Base-by-base conservation (phyloP, 2,797 vertebrate genomes). In the Esox masquinongy region DNA sequence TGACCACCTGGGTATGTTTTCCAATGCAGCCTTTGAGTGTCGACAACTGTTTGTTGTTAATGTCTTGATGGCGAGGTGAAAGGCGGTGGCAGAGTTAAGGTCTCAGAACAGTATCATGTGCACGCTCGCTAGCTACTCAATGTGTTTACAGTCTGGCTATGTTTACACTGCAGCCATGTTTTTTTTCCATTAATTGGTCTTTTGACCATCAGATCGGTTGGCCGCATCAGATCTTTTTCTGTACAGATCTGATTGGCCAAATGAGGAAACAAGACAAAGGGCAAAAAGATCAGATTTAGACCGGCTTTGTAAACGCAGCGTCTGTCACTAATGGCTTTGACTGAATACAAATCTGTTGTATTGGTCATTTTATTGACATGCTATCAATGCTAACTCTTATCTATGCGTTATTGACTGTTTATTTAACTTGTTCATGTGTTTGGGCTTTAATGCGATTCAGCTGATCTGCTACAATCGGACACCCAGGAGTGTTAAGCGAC, bases 1-100 rank as follows among this genome's bases (percentile, higher is more conserved):
- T 70, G 97, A 98, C 76, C 91, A 99, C 79, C 80, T 99, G 80
- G 96, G 98, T 99, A 89, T 92, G 92, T 89, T 74, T 79, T 14
- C 77, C 76, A 75, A 26, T 26, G 56, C 22, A 61, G 56, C 11
- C 56, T 3, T 24, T 4, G 9, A 5, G 11, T 5, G n/a, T 59
- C n/a, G 1, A 24, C 19, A 24, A 24, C 22, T 0, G 9, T 24
- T 24, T 59, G 53, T 14, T 56, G 51, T 56, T 4, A 0, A n/a
- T 24, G 56, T 59, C 56, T 59, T 12, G 22, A 24, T 1, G 22
- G 56, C 19, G 56, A 14, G 56, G 22, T 24, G 56, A 61, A 26
- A 11, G 3, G n/a, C 56, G 9, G 22, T 24, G 56, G 8, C 22
- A 24, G 56, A 61, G 56, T 9, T 61, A 8, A 6, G 7, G 4